Percentiles rank a stretch among this genome's conserved stretches.
Conservation (phyloP, 2,888 invertebrate genomes). For the Melanargia galathea region DNA sequence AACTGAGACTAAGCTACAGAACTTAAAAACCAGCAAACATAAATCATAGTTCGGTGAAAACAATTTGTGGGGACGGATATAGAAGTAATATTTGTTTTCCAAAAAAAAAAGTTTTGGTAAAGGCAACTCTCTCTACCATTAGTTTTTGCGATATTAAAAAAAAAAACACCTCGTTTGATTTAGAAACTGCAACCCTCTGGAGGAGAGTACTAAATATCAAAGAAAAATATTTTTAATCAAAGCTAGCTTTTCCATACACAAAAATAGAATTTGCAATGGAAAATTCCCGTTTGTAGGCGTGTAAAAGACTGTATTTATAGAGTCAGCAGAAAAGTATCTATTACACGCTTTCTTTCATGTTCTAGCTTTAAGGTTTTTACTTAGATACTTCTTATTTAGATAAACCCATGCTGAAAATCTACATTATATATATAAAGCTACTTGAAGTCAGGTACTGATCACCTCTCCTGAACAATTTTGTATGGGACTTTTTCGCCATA, state of each 20-base stretch:
- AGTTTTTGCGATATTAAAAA: not conserved
- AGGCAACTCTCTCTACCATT: not conserved
- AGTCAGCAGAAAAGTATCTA: constrained; percentile 1
- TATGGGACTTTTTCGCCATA: too few species aligned
- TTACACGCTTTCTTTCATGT: not conserved
- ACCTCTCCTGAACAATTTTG: too few species aligned
- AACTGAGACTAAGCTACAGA: too few species aligned
- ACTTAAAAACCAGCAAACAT: too few species aligned
- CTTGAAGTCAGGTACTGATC: too few species aligned
- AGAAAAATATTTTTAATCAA: constrained; percentile 12
- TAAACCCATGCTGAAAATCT: too few species aligned
- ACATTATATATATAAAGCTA: too few species aligned
- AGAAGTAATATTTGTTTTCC: too few species aligned
- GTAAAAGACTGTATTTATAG: constrained; percentile 12
- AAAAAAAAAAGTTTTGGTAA: not conserved
- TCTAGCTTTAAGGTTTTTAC: too few species aligned
- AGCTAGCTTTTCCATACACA: constrained; percentile 8
- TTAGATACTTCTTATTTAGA: too few species aligned
- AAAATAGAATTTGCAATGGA: constrained; percentile 11
- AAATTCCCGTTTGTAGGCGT: constrained; percentile 14
- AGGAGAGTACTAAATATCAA: constrained; percentile 3
- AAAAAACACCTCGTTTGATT: not conserved
- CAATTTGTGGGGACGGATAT: too few species aligned
- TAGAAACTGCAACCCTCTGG: not conserved
- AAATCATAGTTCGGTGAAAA: too few species aligned